These are phyloP conservation scores for Zaprionus bogoriensis DNA, from an alignment of 2,888 invertebrate genomes.

Conservation along the genomic window DNA sequence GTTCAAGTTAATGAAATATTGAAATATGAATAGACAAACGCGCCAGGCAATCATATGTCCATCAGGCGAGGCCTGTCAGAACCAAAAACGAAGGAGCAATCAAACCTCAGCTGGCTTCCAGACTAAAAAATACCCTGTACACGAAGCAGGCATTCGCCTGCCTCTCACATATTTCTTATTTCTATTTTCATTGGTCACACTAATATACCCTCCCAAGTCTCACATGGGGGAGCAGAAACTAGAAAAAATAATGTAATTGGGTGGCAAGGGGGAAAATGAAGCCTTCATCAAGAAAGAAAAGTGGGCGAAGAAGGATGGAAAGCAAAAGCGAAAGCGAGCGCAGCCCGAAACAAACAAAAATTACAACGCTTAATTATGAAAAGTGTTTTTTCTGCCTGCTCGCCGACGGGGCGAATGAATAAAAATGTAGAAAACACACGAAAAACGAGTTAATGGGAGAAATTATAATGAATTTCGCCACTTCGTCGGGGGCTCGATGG, in stretches of 20 bases:
- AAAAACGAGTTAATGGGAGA: constrained; percentile 69
- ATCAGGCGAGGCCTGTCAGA: constrained; percentile 41
- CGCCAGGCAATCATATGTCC: constrained; percentile 61
- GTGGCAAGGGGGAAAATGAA: constrained; percentile 21
- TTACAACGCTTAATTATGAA: constrained; percentile 76
- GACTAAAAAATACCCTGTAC: constrained; percentile 26
- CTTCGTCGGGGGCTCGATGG: constrained; percentile 34
- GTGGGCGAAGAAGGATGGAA: too few species aligned
- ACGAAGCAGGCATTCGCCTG: background rate
- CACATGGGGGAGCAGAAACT: background rate
- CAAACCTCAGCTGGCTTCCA: too few species aligned
- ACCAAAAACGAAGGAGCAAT: background rate
- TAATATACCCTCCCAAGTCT: background rate
- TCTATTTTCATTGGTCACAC: background rate
- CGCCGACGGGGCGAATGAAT: constrained; percentile 31
- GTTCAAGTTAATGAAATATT: constrained; percentile 58
- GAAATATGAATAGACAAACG: constrained; percentile 53
- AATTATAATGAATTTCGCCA: constrained; percentile 76
- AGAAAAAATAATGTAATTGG: constrained; percentile 32
- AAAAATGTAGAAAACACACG: constrained; percentile 55
- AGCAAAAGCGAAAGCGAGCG: constrained; percentile 4
- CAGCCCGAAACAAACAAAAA: constrained; percentile 65
- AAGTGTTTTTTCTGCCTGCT: constrained; percentile 61
- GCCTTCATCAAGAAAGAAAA: constrained; percentile 20
- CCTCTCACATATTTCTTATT: too few species aligned